Conservation (phyloP, 2,888 invertebrate genomes). For the Pseudococcus jackbeardsleyi region DNA sequence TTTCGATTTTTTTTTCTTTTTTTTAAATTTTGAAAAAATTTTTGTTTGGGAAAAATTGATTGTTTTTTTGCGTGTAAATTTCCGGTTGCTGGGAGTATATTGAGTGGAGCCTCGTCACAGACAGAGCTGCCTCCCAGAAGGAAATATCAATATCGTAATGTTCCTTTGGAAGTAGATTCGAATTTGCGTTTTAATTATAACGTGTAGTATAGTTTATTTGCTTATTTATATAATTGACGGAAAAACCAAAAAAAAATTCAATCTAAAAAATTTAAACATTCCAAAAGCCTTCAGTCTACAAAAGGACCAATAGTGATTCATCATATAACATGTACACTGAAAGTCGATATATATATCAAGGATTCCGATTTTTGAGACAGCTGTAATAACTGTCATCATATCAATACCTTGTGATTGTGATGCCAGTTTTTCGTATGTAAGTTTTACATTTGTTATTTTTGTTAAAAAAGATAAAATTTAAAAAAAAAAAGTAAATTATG, state of each 20-base stretch:
- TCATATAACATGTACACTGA: slow-evolving; percentile 64
- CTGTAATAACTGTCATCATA: slow-evolving; percentile 61
- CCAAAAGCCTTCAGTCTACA: slow-evolving; percentile 64
- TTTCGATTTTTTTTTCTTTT: neutral
- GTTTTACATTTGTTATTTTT: slow-evolving; percentile 65
- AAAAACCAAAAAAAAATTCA: slow-evolving; percentile 4
- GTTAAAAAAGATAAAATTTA: slow-evolving; percentile 55
- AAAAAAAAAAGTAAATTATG: slow-evolving; percentile 63
- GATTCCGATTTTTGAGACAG: slow-evolving; percentile 62
- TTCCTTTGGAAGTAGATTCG: slow-evolving; percentile 59
- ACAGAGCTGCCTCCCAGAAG: slow-evolving; percentile 56
- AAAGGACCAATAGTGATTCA: slow-evolving; percentile 63
- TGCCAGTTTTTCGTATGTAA: slow-evolving; percentile 64
- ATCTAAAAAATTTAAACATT: slow-evolving; percentile 59
- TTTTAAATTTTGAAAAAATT: neutral
- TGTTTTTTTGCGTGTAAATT: neutral
- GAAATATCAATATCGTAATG: slow-evolving; percentile 57
- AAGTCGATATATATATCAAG: slow-evolving; percentile 40
- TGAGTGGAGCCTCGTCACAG: neutral
- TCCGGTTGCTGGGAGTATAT: neutral
- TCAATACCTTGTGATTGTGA: slow-evolving; percentile 65
- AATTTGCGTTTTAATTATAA: slow-evolving; percentile 60
- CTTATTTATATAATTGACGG: neutral
- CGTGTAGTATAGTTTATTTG: slow-evolving; percentile 57
- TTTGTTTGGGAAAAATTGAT: slow-evolving; percentile 24